Conservation (phyloP, 2,113 vertebrate species). For the Rallus limicola region DNA sequence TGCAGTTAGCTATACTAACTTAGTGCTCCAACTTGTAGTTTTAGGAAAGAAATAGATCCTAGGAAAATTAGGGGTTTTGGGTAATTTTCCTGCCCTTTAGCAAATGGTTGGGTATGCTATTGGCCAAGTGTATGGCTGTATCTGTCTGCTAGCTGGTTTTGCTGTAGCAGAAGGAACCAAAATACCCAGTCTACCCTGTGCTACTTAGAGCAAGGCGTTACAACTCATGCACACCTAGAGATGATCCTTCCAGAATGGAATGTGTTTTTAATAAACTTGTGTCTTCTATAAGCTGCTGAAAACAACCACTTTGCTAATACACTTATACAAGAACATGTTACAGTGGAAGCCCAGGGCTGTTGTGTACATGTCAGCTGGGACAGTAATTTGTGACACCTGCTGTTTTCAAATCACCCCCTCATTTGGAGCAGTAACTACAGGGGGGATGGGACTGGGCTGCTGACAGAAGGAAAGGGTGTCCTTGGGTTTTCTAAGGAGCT, state of each 20-base stretch:
- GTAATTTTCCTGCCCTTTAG: not conserved
- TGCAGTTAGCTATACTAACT: not conserved
- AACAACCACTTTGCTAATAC: not conserved
- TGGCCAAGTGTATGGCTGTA: not conserved
- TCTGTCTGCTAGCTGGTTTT: not conserved
- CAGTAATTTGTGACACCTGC: not conserved
- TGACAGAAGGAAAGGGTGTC: not conserved
- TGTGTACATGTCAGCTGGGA: not conserved
- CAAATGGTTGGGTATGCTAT: not conserved
- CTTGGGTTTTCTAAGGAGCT: not conserved
- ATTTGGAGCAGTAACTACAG: not conserved
- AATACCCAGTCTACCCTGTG: not conserved
- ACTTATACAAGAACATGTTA: not conserved
- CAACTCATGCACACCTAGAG: not conserved
- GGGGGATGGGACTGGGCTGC: not conserved
- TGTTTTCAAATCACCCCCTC: not conserved
- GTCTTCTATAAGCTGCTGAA: not conserved
- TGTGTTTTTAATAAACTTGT: not conserved
- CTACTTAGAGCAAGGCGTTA: not conserved
- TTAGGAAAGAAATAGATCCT: not conserved
- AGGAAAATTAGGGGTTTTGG: not conserved
- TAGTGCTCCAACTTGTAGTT: not conserved
- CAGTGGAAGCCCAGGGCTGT: not conserved
- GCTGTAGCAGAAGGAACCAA: not conserved
- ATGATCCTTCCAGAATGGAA: not conserved